A percentile compares a stretch with the other conserved stretches of the same genome.
These are phyloP conservation scores for Anisognathus igniventris DNA, from an alignment of 2,797 vertebrate species.

Conservation along the genomic window DNA sequence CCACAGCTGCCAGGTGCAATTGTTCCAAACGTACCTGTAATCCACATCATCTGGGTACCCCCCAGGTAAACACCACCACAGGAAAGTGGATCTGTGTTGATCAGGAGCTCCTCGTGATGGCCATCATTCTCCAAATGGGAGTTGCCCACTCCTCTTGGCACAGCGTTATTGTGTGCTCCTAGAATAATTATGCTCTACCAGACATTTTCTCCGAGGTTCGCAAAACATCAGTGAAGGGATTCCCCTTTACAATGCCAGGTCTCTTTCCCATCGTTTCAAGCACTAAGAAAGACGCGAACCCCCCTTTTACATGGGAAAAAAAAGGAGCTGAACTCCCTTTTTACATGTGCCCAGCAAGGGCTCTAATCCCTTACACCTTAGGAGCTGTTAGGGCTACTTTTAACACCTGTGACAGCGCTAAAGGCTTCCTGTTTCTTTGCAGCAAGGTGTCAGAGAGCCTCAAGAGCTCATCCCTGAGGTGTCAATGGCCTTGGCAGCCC, in stretches of 20 bases:
- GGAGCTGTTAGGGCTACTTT: neutral
- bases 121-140: neutral
- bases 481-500: neutral
- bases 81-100: neutral
- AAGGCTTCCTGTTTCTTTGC: neutral
- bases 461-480: neutral
- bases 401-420: neutral
- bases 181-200: neutral
- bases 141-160: neutral
- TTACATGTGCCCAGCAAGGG: neutral
- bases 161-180: rapidly evolving
- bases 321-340: neutral
- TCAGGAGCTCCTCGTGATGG: neutral
- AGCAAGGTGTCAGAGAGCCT: neutral
- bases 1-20: neutral
- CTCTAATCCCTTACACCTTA: neutral
- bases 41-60: neutral
- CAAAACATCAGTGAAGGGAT: neutral
- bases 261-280: neutral
- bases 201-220: neutral
- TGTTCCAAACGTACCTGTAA: rapidly evolving
- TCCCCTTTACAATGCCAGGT: neutral
- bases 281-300: neutral
- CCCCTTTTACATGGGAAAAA: neutral
- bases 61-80: rapidly evolving